Evolutionary conservation across 1,140 invertebrate genomes (phyloP), one percentile per base, ranked within the genome.

Genomic region (Teleogryllus occipitalis): DNA sequence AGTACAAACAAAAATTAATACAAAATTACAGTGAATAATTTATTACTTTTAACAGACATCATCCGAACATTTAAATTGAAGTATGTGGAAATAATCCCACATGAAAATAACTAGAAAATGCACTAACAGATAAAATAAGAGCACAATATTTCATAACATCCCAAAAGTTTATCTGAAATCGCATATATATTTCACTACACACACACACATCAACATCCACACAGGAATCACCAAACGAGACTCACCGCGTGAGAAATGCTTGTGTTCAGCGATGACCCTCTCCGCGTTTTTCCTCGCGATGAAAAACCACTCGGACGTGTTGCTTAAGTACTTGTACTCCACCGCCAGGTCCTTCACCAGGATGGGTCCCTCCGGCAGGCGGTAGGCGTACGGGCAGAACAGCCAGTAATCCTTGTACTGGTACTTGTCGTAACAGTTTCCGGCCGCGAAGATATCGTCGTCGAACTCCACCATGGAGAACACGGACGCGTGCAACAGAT

Each of bases 391-490:
- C 0, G 96, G 96, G 83, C 97, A 98, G 85, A 96, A 98, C 12
- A 97, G 87, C 87, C 91, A 91, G 80, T 92, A 95, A 82, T 92
- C 92, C 85, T 92, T 94, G 86, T 96, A 97, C 84, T 96, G 92
- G 80, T 92, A 88, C 82, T 93, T 90, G 83, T 97, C 95, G 86
- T 97, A 96, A 83, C 95, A 97, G 83, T 97, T 96, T 21, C 94
- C 94, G 12, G 95, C 96, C 1, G 95, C 96, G 85, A 98, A 98
- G 81, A 98, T 97, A 83, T 97, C 95, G 82, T 96, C 93, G 85
- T 98, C 95, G 82, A 97, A 96, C 85, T 97, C 96, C 0, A 98
- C 93, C 93, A 98, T 95, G 2, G 94, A 95, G 78, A 97, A 90
- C 1, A 98, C 94, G 75, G 92, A 92, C 0, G 95, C 93, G 84